These are phyloP conservation scores for Hesperophylax magnus DNA, from an alignment of 1,140 invertebrate genomes.

Conservation along the genomic window DNA sequence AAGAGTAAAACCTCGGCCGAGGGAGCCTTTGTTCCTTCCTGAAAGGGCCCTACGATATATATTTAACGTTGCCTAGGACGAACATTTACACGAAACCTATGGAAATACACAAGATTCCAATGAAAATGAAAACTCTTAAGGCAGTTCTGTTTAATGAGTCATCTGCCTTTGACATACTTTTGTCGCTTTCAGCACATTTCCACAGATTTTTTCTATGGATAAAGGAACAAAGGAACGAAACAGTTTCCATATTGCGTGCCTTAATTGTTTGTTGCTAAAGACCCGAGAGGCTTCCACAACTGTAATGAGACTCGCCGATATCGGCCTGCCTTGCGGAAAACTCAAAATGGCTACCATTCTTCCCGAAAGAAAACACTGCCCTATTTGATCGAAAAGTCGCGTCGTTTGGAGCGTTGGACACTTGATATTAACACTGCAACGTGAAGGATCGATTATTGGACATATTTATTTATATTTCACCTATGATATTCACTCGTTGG, in stretches of 20 bases:
- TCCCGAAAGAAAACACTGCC: constrained; percentile 46
- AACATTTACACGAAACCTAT: not conserved
- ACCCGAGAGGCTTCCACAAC: not conserved
- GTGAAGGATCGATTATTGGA: constrained; percentile 19
- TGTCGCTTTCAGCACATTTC: not conserved
- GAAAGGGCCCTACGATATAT: not conserved
- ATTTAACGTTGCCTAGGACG: not conserved
- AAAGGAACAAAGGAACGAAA: not conserved
- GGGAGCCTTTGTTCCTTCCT: not conserved
- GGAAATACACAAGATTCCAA: not conserved
- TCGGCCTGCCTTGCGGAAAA: constrained; percentile 40
- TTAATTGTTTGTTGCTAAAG: not conserved
- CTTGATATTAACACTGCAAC: not conserved
- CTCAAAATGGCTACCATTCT: constrained; percentile 48
- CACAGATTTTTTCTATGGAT: not conserved
- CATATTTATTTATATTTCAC: constrained; percentile 30
- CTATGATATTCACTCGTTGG: not conserved
- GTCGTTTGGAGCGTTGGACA: not conserved
- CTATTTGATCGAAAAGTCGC: not conserved
- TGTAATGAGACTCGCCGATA: constrained; percentile 21
- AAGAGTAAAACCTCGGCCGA: not conserved
- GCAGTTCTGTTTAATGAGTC: constrained; percentile 15
- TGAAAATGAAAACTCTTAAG: constrained; percentile 40
- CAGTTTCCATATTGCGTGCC: not conserved
- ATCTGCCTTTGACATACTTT: constrained; percentile 41